Conservation (phyloP, 1,140 invertebrate genomes). For the Papilio xuthus region DNA sequence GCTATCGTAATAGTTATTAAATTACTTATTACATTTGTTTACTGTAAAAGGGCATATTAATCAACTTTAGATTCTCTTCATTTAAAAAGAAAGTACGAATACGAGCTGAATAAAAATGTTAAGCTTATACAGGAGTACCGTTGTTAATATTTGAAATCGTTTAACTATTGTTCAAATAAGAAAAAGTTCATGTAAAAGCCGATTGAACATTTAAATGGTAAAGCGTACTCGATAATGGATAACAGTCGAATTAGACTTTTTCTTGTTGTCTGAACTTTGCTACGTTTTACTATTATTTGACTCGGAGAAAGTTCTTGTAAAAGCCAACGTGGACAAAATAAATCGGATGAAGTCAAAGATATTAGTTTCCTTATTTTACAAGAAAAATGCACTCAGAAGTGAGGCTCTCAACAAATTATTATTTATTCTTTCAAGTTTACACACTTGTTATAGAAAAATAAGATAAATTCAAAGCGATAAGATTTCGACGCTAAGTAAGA, state of each 20-base stretch:
- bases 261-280: not conserved
- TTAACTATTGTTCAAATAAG: not conserved
- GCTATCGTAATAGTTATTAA: too few species aligned
- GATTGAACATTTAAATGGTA: not conserved
- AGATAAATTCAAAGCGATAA: too few species aligned
- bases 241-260: constrained; percentile 4
- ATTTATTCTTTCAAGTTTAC: too few species aligned
- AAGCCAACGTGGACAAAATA: not conserved
- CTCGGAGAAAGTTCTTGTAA: not conserved
- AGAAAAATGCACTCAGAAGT: not conserved
- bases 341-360: not conserved
- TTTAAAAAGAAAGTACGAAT: not conserved
- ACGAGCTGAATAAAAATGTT: not conserved
- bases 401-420: not conserved
- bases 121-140: not conserved
- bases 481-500: too few species aligned
- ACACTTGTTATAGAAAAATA: too few species aligned
- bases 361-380: not conserved
- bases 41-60: too few species aligned
- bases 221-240: not conserved
- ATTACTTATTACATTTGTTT: too few species aligned
- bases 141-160: not conserved
- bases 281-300: not conserved
- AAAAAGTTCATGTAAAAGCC: constrained; percentile 6
- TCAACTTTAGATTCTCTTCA: too few species aligned